Evolutionary conservation across 2,888 invertebrate species (phyloP).

Genomic region (Tachina grossa): DNA sequence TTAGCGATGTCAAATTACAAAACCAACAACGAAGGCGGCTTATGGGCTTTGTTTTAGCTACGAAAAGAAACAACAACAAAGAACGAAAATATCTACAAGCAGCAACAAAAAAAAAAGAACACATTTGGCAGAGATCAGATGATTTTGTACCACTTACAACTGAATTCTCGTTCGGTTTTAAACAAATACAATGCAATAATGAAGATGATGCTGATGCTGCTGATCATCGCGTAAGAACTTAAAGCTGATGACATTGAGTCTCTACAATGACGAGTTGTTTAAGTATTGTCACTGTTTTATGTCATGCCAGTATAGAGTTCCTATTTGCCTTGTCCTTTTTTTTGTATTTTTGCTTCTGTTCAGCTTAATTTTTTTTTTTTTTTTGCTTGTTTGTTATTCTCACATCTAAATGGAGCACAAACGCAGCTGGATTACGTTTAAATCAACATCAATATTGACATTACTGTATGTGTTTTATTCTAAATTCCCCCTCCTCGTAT

Average conservation of each 20-base stretch:
- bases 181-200: constrained; percentile 8
- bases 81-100: not conserved
- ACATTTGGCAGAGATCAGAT: constrained; percentile 16
- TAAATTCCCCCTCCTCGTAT: not conserved
- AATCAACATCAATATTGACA: constrained; percentile 70
- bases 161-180: not conserved
- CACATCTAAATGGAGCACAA: constrained; percentile 68
- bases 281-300: constrained; percentile 65
- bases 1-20: constrained; percentile 65
- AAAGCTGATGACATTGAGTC: constrained; percentile 47
- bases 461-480: constrained; percentile 44
- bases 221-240: constrained; percentile 37
- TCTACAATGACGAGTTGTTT: constrained; percentile 61
- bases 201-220: constrained; percentile 42
- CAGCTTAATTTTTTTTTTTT: constrained; percentile 36
- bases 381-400: constrained; percentile 20
- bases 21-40: constrained; percentile 60
- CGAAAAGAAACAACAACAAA: not conserved
- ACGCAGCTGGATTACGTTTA: constrained; percentile 71
- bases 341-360: constrained; percentile 13
- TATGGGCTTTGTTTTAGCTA: constrained; percentile 63
- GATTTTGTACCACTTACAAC: constrained; percentile 42
- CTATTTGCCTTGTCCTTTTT: constrained; percentile 5
- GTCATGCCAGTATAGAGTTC: constrained; percentile 46
- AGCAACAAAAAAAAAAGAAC: constrained; percentile 3